Evolutionary conservation across 1,140 invertebrate species (phyloP), one percentile per base, ranked within the genome.

Genomic region (Tetragnatha versicolor): DNA sequence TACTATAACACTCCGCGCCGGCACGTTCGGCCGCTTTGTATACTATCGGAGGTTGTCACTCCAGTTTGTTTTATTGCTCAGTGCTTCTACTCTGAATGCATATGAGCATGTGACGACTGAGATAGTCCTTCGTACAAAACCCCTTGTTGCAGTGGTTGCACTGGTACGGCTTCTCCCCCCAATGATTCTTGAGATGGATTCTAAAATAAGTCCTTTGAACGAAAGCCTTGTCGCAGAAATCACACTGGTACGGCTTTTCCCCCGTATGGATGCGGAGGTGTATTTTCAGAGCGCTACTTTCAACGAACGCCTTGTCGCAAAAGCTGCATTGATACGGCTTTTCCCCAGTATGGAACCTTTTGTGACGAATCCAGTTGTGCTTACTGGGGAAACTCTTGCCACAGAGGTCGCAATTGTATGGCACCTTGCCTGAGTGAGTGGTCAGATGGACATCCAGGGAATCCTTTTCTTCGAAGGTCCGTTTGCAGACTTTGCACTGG

Each of bases 381-480:
- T 55, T 55, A 17, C 17, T 10, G 10, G 17, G 12, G 22, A 55
- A 55, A 20, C 17, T 25, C 22, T 55, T 55, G 20, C 20, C 51
- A 55, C 51, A 55, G 9, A 55, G 17, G 9, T 9, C 20, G 22
- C 51, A 55, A 25, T 25, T 55, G 20, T 55, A 55, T 14, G 20
- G 51, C 22, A 17, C 22, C 10, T 55, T 7, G 9, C 51, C 51
- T 20, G 17, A 20, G 25, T 55, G 51, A 9, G 51, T 20, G 9
- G 9, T 22, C 9, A 29, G 27, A 81, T 88, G 87, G 77, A 87
- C 85, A 47, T 86, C 85, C 68, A 88, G 83, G 81, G 88, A 88
- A 14, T 85, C 85, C 82, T 88, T 88, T 75, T 88, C 86, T 31
- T 93, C 93, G 86, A 95, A 95, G 84, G 93, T 94, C 84, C 94